Evolutionary conservation across 2,888 invertebrate species (phyloP).

Genomic region (Anthophora plumipes): DNA sequence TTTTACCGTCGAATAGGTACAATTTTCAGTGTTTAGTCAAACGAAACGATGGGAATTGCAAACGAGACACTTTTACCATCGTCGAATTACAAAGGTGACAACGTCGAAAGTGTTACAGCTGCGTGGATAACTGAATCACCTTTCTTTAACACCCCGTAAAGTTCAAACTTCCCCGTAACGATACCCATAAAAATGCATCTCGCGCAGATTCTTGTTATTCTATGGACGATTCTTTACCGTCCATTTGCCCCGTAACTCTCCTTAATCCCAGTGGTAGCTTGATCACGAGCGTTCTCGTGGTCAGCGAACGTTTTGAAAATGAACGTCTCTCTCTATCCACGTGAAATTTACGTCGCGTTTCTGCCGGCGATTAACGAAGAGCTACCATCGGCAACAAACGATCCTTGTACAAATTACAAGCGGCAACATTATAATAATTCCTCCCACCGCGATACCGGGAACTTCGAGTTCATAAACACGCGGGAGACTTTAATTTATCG

Average conservation of each 20-base stretch:
- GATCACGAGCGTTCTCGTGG: background rate
- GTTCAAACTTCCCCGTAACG: background rate
- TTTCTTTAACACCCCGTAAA: background rate
- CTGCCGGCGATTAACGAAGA: slow-evolving; percentile 33
- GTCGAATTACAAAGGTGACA: no score
- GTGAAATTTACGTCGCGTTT: slow-evolving; percentile 9
- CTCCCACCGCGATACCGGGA: slow-evolving; percentile 42
- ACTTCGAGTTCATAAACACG: slow-evolving; percentile 54
- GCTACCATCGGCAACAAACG: background rate
- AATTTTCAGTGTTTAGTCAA: no score
- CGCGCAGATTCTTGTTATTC: background rate
- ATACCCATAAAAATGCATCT: no score
- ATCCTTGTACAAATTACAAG: slow-evolving; percentile 47
- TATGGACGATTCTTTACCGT: background rate
- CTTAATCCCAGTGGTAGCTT: background rate
- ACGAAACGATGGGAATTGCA: no score
- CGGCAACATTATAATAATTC: slow-evolving; percentile 55
- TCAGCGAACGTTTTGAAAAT: background rate
- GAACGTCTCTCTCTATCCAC: background rate
- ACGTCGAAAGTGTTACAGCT: no score
- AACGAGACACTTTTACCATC: no score
- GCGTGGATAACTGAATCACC: background rate
- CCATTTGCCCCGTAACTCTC: background rate
- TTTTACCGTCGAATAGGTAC: no score
- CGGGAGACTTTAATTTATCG: slow-evolving; percentile 57